Conservation (phyloP, 2,888 invertebrate genomes). For the Protophormia terraenovae region DNA sequence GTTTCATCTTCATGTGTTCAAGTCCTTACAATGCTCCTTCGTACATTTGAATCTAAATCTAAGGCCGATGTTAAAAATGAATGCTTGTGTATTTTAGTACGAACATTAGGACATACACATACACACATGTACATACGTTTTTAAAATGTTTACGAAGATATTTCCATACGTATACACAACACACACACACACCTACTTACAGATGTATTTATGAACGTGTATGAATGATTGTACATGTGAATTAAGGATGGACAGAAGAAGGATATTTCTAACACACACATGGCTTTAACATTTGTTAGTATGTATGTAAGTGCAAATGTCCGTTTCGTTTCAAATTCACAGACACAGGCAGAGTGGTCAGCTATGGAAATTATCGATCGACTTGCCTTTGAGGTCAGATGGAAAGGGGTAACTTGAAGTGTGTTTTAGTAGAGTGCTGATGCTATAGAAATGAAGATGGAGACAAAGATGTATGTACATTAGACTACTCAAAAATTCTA, state of each 20-base stretch:
- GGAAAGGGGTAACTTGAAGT: constrained; percentile 70
- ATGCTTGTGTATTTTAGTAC: constrained; percentile 41
- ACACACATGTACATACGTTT: not conserved
- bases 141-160: not conserved
- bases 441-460: constrained; percentile 72
- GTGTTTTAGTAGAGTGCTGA: constrained; percentile 45
- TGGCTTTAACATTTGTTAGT: constrained; percentile 53
- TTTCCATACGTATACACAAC: not conserved
- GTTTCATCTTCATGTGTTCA: constrained; percentile 71
- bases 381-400: constrained; percentile 79
- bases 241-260: constrained; percentile 40
- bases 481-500: too few relatives aligned
- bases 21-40: constrained; percentile 71
- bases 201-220: constrained; percentile 20
- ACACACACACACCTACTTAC: not conserved
- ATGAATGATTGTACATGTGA: constrained; percentile 22
- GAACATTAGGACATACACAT: constrained; percentile 68
- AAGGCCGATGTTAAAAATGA: constrained; percentile 48
- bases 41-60: constrained; percentile 69
- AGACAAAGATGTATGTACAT: constrained; percentile 45
- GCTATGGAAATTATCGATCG: constrained; percentile 81
- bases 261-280: constrained; percentile 40
- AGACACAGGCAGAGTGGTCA: constrained; percentile 79
- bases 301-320: constrained; percentile 75
- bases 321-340: constrained; percentile 77